Percentiles rank a stretch among this genome's conserved stretches.
Conservation (phyloP, 2,113 vertebrate species). For the Apodemus sylvaticus region DNA sequence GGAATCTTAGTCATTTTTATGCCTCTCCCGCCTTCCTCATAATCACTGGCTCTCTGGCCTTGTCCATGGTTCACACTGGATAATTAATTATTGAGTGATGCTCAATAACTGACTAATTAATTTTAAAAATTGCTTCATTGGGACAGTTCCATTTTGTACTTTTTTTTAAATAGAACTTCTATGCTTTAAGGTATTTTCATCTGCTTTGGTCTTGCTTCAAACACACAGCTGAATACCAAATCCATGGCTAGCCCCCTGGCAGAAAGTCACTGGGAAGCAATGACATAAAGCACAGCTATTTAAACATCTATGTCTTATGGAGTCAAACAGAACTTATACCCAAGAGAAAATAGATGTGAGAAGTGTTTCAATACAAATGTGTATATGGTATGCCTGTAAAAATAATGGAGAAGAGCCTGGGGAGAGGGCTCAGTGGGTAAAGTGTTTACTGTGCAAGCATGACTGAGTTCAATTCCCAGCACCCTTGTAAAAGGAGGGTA, state of each 20-base stretch:
- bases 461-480: neutral
- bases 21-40: neutral
- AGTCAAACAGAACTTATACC: neutral
- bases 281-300: neutral
- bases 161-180: neutral
- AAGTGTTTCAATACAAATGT: neutral
- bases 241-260: neutral
- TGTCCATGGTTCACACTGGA: neutral
- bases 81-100: constrained; percentile 42
- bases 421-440: too few relatives aligned
- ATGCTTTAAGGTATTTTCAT: neutral
- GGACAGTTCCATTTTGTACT: neutral
- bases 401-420: neutral
- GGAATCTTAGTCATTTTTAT: constrained; percentile 7
- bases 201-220: neutral
- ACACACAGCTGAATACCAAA: constrained; percentile 5
- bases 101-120: constrained; percentile 34
- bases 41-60: neutral
- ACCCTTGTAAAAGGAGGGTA: neutral
- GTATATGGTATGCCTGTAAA: neutral
- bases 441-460: neutral
- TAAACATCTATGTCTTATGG: neutral
- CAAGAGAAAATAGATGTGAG: constrained; percentile 3
- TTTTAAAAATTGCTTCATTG: neutral
- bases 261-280: neutral